Evolutionary conservation across 30 jellyfish, hydroid and myxozoan species (phyloP).

Genomic region (Aurelia aurita complex sp. Pacific): DNA sequence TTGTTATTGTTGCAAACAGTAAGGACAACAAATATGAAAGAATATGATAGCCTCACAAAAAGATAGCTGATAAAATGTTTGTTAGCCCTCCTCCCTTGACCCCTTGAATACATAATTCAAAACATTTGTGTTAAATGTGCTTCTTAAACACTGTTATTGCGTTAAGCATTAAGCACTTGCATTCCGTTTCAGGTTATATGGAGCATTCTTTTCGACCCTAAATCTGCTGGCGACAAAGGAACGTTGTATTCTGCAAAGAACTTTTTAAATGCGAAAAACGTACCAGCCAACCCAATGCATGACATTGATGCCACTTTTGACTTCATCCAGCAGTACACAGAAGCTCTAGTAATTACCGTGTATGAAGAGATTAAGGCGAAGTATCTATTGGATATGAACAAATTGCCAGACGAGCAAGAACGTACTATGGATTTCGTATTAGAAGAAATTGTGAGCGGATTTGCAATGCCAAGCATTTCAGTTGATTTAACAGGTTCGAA

Average conservation of each 20-base stretch:
- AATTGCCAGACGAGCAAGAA: background rate
- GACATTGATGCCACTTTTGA: background rate
- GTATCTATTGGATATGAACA: background rate
- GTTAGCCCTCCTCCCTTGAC: no score
- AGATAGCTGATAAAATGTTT: no score
- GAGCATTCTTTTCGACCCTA: background rate
- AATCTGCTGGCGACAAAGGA: background rate
- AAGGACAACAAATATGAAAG: no score
- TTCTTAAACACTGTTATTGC: no score
- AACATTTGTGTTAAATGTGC: no score
- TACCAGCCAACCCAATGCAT: constrained; percentile 5
- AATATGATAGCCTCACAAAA: no score
- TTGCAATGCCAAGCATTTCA: constrained; percentile 19
- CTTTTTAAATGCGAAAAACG: background rate
- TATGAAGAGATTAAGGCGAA: background rate
- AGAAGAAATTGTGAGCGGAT: background rate
- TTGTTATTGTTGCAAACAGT: no score
- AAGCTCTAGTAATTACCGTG: background rate
- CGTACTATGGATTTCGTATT: background rate
- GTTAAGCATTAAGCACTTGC: no score
- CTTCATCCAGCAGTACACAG: background rate
- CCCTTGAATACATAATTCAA: no score
- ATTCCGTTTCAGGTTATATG: constrained; percentile 8
- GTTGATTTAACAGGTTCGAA: constrained; percentile 2
- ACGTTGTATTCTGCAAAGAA: background rate